A percentile compares a stretch with the other conserved stretches of the same genome.
phyloP scores from a whole-genome alignment of 92 coral and sea anemone species.

The Diadumene lineata region DNA sequence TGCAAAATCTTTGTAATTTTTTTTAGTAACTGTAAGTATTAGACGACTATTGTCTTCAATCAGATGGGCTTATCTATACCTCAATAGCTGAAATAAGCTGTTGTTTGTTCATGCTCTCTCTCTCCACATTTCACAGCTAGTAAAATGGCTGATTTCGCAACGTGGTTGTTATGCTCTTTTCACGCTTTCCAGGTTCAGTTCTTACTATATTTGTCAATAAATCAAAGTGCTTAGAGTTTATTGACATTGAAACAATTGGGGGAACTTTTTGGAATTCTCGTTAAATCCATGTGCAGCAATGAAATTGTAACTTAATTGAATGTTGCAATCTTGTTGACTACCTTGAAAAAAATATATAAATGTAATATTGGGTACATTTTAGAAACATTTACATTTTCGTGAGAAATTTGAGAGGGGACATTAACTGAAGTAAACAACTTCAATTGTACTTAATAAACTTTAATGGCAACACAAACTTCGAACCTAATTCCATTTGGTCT shows the following conservation, averaged over 20 bases:
- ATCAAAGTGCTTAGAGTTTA: neutral
- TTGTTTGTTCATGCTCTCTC: neutral
- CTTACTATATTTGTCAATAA: neutral
- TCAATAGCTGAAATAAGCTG: no score
- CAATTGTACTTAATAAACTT: neutral
- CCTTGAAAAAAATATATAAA: neutral
- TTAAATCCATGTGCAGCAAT: neutral
- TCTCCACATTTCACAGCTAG: neutral
- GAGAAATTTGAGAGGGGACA: neutral
- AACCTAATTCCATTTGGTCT: neutral
- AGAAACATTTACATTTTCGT: neutral
- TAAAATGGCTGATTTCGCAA: no score
- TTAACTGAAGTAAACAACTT: neutral
- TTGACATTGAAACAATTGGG: neutral
- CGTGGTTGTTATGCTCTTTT: neutral
- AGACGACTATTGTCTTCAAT: no score
- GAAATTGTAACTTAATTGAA: neutral
- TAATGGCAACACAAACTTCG: conserved; percentile 5
- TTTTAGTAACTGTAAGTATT: no score
- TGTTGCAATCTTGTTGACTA: neutral
- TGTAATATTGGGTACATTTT: neutral
- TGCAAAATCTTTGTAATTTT: neutral
- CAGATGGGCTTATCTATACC: no score
- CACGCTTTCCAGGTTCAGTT: neutral
- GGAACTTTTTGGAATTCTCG: neutral